These are phyloP conservation scores for Drosophila recens DNA, from an alignment of 2,888 invertebrate species.

Conservation along the genomic window DNA sequence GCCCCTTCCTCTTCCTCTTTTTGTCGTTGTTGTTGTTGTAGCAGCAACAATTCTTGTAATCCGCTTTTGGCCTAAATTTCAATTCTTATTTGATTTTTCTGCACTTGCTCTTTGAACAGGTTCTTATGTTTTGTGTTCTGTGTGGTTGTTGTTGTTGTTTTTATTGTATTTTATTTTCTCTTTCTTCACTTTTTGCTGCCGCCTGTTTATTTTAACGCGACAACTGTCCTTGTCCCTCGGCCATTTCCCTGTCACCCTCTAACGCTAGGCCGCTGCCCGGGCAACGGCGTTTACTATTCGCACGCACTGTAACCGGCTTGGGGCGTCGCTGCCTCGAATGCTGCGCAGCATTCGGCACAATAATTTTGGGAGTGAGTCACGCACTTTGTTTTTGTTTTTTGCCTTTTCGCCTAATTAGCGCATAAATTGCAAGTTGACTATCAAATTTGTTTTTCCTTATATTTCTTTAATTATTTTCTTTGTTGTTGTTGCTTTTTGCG, in stretches of 20 bases:
- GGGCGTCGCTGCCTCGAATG: slow-evolving; percentile 28
- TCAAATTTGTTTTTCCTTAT: slow-evolving; percentile 8
- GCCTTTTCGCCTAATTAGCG: slow-evolving; percentile 45
- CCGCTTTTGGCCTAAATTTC: slow-evolving; percentile 81
- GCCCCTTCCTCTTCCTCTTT: slow-evolving; percentile 23
- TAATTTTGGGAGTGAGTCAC: slow-evolving; percentile 16
- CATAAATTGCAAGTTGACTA: slow-evolving; percentile 28
- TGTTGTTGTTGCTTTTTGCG: slow-evolving; percentile 3
- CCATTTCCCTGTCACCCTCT: not conserved
- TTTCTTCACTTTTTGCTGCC: slow-evolving; percentile 24
- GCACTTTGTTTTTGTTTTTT: slow-evolving; percentile 24
- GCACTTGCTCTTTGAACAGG: slow-evolving; percentile 42
- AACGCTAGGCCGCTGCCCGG: slow-evolving; percentile 20
- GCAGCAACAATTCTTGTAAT: slow-evolving; percentile 70
- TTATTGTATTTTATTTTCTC: slow-evolving; percentile 2
- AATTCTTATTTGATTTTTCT: slow-evolving; percentile 66
- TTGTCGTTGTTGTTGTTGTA: slow-evolving; percentile 34
- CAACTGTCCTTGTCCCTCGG: slow-evolving; percentile 17
- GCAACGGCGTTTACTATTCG: slow-evolving; percentile 38
- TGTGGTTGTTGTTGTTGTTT: not conserved
- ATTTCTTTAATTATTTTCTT: not conserved
- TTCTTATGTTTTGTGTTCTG: slow-evolving; percentile 27
- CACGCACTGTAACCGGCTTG: slow-evolving; percentile 57
- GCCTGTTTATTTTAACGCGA: slow-evolving; percentile 66
- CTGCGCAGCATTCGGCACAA: slow-evolving; percentile 43